Conservation (phyloP, 2,888 invertebrate genomes). For the Zelleria hepariella region DNA sequence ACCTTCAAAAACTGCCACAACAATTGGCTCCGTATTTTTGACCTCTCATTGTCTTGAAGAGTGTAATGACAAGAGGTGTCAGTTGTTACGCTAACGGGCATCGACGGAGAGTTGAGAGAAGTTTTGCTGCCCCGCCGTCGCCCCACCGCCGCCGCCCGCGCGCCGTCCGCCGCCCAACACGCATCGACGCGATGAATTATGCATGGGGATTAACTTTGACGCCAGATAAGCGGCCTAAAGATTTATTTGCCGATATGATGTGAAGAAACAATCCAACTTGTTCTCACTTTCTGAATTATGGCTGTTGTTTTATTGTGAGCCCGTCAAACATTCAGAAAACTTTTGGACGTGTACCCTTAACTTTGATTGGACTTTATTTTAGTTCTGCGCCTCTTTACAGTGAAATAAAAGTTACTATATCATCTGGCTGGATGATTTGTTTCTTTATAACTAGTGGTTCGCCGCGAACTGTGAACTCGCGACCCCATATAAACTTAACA, state of each 20-base stretch:
- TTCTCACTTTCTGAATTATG: slow-evolving; percentile 63
- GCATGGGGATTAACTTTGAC: slow-evolving; percentile 70
- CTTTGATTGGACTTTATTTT: slow-evolving; percentile 14
- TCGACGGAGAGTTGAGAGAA: slow-evolving; percentile 8
- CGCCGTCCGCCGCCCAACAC: too few species aligned
- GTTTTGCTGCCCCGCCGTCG: slow-evolving; percentile 10
- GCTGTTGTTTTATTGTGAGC: slow-evolving; percentile 61
- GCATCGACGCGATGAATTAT: slow-evolving; percentile 57
- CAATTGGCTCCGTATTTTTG: too few species aligned
- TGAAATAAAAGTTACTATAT: not conserved
- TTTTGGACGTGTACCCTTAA: slow-evolving; percentile 21
- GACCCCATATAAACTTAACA: too few species aligned
- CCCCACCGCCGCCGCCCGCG: not conserved
- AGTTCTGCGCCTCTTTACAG: not conserved
- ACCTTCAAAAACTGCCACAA: too few species aligned
- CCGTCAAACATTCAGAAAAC: slow-evolving; percentile 43
- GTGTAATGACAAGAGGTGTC: not conserved
- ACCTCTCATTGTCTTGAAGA: too few species aligned
- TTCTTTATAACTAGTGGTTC: too few species aligned
- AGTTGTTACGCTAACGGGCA: not conserved
- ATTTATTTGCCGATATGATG: slow-evolving; percentile 70
- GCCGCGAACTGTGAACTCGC: too few species aligned
- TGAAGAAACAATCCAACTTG: slow-evolving; percentile 69
- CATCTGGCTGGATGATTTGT: too few species aligned
- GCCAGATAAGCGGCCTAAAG: slow-evolving; percentile 65